A percentile compares a stretch with the other conserved stretches of the same genome.
Evolutionary conservation across 2,888 invertebrate species (phyloP).

Genomic region (Dinocampus coccinellae): DNA sequence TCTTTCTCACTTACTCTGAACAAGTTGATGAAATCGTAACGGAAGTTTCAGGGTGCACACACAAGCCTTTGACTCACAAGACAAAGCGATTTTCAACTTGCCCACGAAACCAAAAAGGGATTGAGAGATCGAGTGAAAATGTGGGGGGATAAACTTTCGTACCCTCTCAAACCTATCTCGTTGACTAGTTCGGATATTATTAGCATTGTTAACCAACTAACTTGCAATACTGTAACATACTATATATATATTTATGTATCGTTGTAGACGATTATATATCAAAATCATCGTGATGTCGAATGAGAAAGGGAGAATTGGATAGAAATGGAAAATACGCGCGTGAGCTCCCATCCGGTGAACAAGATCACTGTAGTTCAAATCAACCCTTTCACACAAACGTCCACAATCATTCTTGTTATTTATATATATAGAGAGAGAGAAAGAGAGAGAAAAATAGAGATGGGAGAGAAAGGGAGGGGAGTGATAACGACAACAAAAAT

Average conservation of each 20-base stretch:
- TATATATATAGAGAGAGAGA: not conserved
- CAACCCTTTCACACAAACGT: conserved; percentile 25
- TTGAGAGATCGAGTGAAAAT: not conserved
- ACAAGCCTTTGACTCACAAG: conserved; percentile 58
- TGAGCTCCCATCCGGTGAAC: conserved; percentile 44
- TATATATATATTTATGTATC: not conserved
- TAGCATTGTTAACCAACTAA: conserved; percentile 68
- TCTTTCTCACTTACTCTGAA: conserved; percentile 16
- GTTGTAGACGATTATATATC: not conserved
- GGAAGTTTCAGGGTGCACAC: conserved; percentile 49
- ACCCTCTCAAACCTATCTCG: conserved; percentile 18
- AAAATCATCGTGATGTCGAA: conserved; percentile 39
- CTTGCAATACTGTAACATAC: conserved; percentile 51
- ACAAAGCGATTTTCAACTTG: conserved; percentile 52
- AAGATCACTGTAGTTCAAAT: conserved; percentile 40
- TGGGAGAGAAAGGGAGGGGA: conserved; percentile 30
- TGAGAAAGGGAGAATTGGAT: conserved; percentile 6
- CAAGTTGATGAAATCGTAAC: conserved; percentile 48
- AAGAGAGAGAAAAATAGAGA: not conserved
- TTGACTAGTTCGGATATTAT: conserved; percentile 60
- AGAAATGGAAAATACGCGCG: too few relatives aligned
- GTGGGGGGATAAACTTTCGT: conserved; percentile 19
- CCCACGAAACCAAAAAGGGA: conserved; percentile 8
- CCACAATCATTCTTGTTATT: conserved; percentile 49
- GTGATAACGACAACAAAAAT: too few relatives aligned